Evolutionary conservation across 53 echinoderm and acorn worm genomes (phyloP).

Genomic region (Echinarachnius parma): DNA sequence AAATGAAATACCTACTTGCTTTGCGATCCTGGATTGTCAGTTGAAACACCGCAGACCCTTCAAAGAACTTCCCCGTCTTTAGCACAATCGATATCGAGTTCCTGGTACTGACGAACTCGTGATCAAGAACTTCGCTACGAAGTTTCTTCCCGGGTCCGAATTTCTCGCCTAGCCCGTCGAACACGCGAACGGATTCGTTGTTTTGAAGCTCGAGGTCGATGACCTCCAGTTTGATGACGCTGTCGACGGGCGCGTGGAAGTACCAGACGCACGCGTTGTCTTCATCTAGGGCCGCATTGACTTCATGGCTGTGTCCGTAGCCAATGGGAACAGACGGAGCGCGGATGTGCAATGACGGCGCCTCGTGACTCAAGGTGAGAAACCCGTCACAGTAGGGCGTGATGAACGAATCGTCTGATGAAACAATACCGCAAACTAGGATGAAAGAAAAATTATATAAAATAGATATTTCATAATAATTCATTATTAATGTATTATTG

Average conservation of each 20-base stretch:
- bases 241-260: slow-evolving; percentile 2
- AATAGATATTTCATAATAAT: too few species aligned
- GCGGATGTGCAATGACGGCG: slow-evolving; percentile 4
- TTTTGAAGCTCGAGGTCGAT: slow-evolving; percentile 10
- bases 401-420: background rate
- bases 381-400: slow-evolving; percentile 34
- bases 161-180: slow-evolving; percentile 19
- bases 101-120: slow-evolving; percentile 5
- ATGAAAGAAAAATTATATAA: too few species aligned
- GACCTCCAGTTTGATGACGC: slow-evolving; percentile 22
- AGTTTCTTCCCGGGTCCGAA: slow-evolving; percentile 8
- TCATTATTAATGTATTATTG: too few species aligned
- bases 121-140: too few species aligned
- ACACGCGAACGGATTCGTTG: slow-evolving; percentile 18
- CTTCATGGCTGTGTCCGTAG: too few species aligned
- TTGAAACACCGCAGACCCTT: slow-evolving; percentile 13
- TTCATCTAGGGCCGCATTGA: too few species aligned
- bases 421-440: too few species aligned
- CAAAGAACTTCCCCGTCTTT: background rate
- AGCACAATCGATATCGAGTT: slow-evolving; percentile 14
- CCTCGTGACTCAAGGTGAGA: background rate
- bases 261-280: slow-evolving; percentile 12
- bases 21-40: background rate
- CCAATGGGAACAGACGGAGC: slow-evolving; percentile 24
- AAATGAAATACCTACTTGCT: slow-evolving; percentile 23